Evolutionary conservation across 2,888 invertebrate genomes (phyloP), one percentile per base, ranked within the genome.

Genomic region (Pollenia amentaria): DNA sequence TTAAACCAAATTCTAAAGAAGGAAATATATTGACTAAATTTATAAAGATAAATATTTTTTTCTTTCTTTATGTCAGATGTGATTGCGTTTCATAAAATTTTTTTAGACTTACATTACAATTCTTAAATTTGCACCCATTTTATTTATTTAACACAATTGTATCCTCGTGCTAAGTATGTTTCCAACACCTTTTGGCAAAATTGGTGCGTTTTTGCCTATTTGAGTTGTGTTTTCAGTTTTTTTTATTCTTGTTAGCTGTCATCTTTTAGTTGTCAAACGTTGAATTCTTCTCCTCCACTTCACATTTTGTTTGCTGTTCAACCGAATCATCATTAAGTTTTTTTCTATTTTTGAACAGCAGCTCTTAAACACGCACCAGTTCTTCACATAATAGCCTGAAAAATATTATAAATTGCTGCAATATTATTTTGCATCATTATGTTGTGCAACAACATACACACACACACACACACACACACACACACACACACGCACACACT

Each of bases 281-380:
- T 51, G 60, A 8, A 8, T 51, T 44, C n/a, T 73, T 57, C 29
- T 75, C 18, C 53, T 53, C 14, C 21, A 53, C 14, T 53, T 67
- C 11, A 48, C 40, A 40, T 42, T 70, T 79, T 85, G 48, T 65
- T 77, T 82, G 73, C 57, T 53, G 12, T 77, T 65, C 78, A 83
- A 51, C 14, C 14, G 65, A 79, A 60, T 62, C 73, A 67, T 78
- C 64, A 65, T 84, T 60, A 84, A 73, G 60, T 44, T 2, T 51
- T 78, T 69, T 72, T 78, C 46, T 38, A 78, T 73, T 67, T 78
- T 65, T 72, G 48, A 11, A 62, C 57, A 53, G 75, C 62, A 80
- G 29, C 72, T 73, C 87, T 87, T 87, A 48, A 84, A 72, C 87
- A 87, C 87, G 87, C 84, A 87, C 87, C 84, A 84, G 65, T 80